Conservation (phyloP, 2,888 invertebrate genomes). For the Athripsodes cinereus region DNA sequence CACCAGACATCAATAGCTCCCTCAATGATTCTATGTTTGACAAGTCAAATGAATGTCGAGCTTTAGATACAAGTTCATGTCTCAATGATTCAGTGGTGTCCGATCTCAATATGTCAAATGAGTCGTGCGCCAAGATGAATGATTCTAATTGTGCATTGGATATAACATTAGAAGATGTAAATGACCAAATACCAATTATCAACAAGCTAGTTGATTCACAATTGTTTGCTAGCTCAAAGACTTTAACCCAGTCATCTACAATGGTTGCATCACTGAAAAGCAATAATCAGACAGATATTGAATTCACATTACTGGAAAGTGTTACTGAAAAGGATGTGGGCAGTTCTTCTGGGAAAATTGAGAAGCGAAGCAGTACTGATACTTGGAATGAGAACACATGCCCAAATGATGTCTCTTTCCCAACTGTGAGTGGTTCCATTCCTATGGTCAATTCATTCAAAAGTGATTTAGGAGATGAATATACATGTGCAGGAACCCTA, state of each 20-base stretch:
- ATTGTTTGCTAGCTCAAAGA: conserved; percentile 7
- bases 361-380: conserved; percentile 42
- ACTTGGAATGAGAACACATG: conserved; percentile 80
- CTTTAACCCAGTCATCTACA: conserved; percentile 9
- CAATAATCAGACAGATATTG: conserved; percentile 37
- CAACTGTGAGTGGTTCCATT: conserved; percentile 71
- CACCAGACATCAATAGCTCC: conserved; percentile 31
- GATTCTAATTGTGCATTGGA: conserved; percentile 24
- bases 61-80: conserved; percentile 35
- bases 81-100: conserved; percentile 40
- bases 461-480: conserved; percentile 49
- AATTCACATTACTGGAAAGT: conserved; percentile 33
- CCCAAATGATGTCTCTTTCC: conserved; percentile 74
- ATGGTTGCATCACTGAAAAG: conserved; percentile 14
- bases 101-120: conserved; percentile 41
- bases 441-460: conserved; percentile 65
- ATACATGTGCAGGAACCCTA: conserved; percentile 30
- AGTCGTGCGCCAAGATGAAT: conserved; percentile 33
- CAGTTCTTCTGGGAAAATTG: conserved; percentile 19
- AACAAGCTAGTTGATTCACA: background rate
- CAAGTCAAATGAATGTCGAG: conserved; percentile 45
- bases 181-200: background rate
- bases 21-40: conserved; percentile 31
- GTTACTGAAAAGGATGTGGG: conserved; percentile 30
- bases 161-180: background rate